These are phyloP conservation scores for Novumbra hubbsi DNA, from an alignment of 2,797 vertebrate genomes.

Conservation along the genomic window DNA sequence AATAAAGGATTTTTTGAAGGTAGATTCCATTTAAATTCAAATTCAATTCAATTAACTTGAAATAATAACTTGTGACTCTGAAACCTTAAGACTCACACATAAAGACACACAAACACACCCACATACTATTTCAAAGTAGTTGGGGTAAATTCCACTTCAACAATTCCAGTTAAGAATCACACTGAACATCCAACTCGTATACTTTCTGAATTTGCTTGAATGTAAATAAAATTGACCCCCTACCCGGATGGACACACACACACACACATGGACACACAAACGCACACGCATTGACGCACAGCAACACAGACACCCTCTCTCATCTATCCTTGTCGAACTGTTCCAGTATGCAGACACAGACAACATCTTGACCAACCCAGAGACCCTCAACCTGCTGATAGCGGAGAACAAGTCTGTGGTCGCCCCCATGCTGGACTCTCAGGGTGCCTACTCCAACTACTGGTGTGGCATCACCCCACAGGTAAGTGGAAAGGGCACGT, in stretches of 20 bases:
- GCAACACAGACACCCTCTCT: conserved; percentile 10
- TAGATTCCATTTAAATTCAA: too few relatives aligned
- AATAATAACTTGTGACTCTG: too few relatives aligned
- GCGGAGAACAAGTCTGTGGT: conserved; percentile 86
- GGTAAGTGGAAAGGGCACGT: conserved; percentile 61
- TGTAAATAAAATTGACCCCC: too few relatives aligned
- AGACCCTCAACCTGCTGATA: conserved; percentile 83
- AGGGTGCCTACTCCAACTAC: conserved; percentile 95
- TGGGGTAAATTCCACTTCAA: too few relatives aligned
- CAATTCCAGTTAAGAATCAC: too few relatives aligned
- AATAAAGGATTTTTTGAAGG: too few relatives aligned
- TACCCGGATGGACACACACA: too few relatives aligned
- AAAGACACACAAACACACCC: not conserved
- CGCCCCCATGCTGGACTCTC: conserved; percentile 93
- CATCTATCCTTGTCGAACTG: not conserved
- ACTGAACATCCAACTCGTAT: too few relatives aligned
- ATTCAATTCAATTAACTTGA: not conserved
- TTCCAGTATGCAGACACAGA: conserved; percentile 82
- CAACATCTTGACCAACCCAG: conserved; percentile 90
- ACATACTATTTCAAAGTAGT: too few relatives aligned
- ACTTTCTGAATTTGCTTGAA: too few relatives aligned
- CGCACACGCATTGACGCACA: not conserved
- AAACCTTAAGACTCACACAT: not conserved
- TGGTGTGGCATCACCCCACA: conserved; percentile 98
- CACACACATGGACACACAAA: too few relatives aligned